Base-by-base conservation (phyloP, 2,113 vertebrate genomes). In the Tinamus guttatus region DNA sequence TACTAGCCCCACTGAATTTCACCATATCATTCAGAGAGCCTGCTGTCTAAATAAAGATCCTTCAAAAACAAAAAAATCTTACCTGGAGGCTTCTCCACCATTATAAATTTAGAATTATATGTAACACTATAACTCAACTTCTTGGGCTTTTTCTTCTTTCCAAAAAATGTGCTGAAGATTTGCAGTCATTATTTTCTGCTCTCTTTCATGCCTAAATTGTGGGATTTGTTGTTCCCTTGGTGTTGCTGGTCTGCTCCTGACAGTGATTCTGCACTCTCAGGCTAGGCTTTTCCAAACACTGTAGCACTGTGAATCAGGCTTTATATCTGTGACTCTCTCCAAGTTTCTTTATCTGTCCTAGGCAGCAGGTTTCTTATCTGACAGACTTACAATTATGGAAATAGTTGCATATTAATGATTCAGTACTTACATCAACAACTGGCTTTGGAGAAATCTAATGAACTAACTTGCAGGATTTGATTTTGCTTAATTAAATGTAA, bases 401-500 rank as follows among this genome's bases (percentile, higher is more conserved):
- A 94, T 97, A 94, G 70, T 75, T 96, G 96, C 91, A 98, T 97
- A 97, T 97, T 98, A 98, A 98, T 97, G 95, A 98, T 92, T 97
- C 64, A 34, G 43, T 96, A 95, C 96, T 97, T 97, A 97, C 95
- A 97, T 97, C 98, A 98, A 98, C 97, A 98, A 98, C 87, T 95
- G 97, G 97, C 97, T 97, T 98, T 96, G 73, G 96, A 98, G 97
- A 98, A 97, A 98, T 97, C 93, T 97, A 97, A 97, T 95, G 93
- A 98, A 96, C 84, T 92, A 97, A 97, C 91, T 96, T 94, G 87
- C 83, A 97, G 85, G 89, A 97, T 98, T 98, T 98, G 92, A 97
- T 97, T 96, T 97, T 97, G 85, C 93, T 89, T 98, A 98, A 98
- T 98, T 98, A 98, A 98, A 97, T 96, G 95, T 98, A 98, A 98